These are phyloP conservation scores for Rotaria socialis DNA, from an alignment of 2,888 invertebrate genomes.

Conservation along the genomic window DNA sequence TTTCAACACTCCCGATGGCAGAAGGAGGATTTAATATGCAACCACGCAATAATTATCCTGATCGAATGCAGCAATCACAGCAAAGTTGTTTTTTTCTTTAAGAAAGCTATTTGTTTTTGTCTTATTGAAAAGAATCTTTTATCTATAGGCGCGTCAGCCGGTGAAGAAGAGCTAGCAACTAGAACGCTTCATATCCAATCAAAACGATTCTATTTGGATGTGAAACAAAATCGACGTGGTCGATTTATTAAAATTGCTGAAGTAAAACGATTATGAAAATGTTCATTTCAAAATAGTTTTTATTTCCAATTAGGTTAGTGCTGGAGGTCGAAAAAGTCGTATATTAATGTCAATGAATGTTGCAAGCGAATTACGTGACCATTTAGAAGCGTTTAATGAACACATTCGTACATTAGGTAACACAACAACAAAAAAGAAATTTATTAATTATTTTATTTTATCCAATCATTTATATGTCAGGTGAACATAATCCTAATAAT, in stretches of 20 bases:
- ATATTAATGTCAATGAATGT: conserved; percentile 93
- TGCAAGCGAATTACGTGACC: conserved; percentile 92
- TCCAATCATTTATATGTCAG: background rate
- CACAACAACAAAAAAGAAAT: conserved; percentile 19
- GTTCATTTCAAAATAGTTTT: too few species aligned
- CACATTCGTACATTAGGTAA: conserved; percentile 85
- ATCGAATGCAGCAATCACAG: background rate
- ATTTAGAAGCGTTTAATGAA: conserved; percentile 88
- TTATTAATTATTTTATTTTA: background rate
- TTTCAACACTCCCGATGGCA: background rate
- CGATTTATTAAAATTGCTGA: conserved; percentile 98
- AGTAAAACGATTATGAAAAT: conserved; percentile 60
- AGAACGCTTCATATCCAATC: conserved; percentile 97
- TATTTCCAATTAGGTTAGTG: conserved; percentile 66
- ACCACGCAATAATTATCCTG: background rate
- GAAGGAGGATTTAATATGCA: background rate
- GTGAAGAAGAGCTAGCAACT: conserved; percentile 91
- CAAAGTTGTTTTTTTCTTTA: background rate
- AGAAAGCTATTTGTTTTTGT: too few species aligned
- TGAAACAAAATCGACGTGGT: conserved; percentile 95
- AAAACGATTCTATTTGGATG: conserved; percentile 97
- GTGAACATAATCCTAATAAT: background rate
- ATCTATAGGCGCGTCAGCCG: conserved; percentile 51
- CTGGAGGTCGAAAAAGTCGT: conserved; percentile 91
- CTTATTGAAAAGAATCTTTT: background rate